Evolutionary conservation across 2,888 invertebrate genomes (phyloP).

Genomic region (Ectropis crepuscularia): DNA sequence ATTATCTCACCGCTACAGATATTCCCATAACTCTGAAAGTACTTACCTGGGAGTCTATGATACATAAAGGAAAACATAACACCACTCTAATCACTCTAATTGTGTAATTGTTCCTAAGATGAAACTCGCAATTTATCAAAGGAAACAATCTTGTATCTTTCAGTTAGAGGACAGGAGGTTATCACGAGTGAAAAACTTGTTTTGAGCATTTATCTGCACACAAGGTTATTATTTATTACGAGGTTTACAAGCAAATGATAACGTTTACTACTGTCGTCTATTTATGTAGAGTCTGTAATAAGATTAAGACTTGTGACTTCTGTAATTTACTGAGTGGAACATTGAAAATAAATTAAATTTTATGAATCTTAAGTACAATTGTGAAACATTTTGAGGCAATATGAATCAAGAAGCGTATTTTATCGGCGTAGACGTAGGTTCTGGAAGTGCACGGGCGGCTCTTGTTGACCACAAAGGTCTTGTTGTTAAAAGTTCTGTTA

Average conservation of each 20-base stretch:
- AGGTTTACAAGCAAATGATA: background rate
- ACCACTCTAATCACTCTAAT: too few relatives aligned
- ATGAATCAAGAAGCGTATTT: constrained; percentile 81
- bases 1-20: too few relatives aligned
- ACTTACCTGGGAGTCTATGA: too few relatives aligned
- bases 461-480: constrained; percentile 89
- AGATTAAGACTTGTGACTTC: background rate
- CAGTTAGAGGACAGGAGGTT: background rate
- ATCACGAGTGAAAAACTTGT: background rate
- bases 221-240: constrained; percentile 22
- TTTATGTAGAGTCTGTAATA: background rate
- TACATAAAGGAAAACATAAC: too few relatives aligned
- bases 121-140: too few relatives aligned
- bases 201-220: background rate
- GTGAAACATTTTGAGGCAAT: background rate
- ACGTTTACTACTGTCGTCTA: constrained; percentile 1
- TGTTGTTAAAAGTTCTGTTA: constrained; percentile 86
- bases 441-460: constrained; percentile 94
- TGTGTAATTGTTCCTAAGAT: too few relatives aligned
- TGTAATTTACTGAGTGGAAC: background rate
- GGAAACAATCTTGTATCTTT: background rate
- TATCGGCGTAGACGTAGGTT: constrained; percentile 97
- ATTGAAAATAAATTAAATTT: background rate
- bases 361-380: background rate
- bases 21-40: too few relatives aligned